Percentiles rank a stretch among this genome's conserved stretches.
Evolutionary conservation across 2,797 vertebrate species (phyloP).

Genomic region (Sphenodon punctatus): DNA sequence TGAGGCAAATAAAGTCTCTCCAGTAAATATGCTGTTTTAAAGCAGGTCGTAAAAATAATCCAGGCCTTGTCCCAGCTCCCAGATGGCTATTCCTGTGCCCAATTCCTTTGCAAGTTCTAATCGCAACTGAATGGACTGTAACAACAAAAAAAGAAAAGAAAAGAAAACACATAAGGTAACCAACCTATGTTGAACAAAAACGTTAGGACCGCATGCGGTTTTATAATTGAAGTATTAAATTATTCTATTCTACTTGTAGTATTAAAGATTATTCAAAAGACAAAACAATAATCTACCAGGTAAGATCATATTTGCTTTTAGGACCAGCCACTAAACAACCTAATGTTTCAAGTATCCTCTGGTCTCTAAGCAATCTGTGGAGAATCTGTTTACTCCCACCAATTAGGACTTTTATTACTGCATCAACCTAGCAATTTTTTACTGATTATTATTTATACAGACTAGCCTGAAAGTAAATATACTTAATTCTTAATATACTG

Average conservation of each 20-base stretch:
- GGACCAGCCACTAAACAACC: not conserved
- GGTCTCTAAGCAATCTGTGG: constrained; percentile 43
- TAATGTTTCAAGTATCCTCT: constrained; percentile 25
- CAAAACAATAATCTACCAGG: not conserved
- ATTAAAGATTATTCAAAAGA: not conserved
- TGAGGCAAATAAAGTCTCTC: constrained; percentile 28
- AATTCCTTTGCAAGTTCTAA: constrained; percentile 89
- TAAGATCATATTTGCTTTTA: not conserved
- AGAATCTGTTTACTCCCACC: constrained; percentile 29
- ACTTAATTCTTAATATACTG: constrained; percentile 40
- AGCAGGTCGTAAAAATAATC: constrained; percentile 98
- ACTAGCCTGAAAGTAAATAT: constrained; percentile 47
- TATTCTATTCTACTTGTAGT: not conserved
- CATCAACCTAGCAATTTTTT: constrained; percentile 49
- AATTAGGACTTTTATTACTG: constrained; percentile 9
- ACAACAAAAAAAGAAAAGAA: constrained; percentile 18
- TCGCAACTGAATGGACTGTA: constrained; percentile 89
- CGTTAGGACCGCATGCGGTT: too few relatives aligned
- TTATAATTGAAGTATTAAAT: too few relatives aligned
- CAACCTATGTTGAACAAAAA: not conserved
- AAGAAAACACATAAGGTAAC: constrained; percentile 38
- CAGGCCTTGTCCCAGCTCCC: constrained; percentile 98
- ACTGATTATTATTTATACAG: constrained; percentile 38
- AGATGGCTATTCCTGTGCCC: constrained; percentile 93
- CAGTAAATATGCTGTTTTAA: constrained; percentile 64